phyloP scores from a whole-genome alignment of 37 sponge, comb jelly and placozoan species.

The Lycopodina hypogea region DNA sequence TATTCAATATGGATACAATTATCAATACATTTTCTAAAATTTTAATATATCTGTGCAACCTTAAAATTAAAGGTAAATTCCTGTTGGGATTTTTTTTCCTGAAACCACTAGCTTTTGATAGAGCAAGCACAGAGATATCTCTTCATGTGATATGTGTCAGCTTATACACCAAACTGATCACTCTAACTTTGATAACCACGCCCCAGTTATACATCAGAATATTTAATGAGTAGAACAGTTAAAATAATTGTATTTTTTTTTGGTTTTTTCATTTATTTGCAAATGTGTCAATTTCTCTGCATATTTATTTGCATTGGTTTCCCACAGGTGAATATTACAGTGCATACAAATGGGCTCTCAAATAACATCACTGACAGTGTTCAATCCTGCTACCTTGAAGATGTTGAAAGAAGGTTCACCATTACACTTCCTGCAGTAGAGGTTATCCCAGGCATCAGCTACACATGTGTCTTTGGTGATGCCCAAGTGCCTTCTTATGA shows the following conservation, averaged over 20 bases:
- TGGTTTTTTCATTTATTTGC: neutral
- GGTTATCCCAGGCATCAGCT: neutral
- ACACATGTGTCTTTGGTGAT: conserved; percentile 17
- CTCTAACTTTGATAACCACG: no score
- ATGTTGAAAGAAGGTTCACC: conserved; percentile 1
- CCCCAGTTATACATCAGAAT: no score
- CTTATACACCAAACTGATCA: no score
- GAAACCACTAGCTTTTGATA: no score
- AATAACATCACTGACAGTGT: conserved; percentile 13
- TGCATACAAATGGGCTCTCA: conserved; percentile 20
- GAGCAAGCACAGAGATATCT: no score
- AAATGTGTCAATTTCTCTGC: no score
- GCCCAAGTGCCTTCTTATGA: neutral
- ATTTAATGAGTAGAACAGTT: neutral
- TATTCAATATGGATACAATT: no score
- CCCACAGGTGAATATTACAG: neutral
- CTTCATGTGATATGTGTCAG: no score
- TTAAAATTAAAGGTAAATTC: no score
- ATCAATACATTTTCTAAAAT: no score
- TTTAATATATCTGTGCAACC: no score
- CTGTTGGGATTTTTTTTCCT: no score
- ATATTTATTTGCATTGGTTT: neutral
- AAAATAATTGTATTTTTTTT: neutral
- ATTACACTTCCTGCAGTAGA: conserved; percentile 11
- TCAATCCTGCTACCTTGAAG: conserved; percentile 25